Percentiles rank a stretch among this genome's conserved stretches.
phyloP scores from a whole-genome alignment of 2,888 invertebrate species.

The Euproctis similis region DNA sequence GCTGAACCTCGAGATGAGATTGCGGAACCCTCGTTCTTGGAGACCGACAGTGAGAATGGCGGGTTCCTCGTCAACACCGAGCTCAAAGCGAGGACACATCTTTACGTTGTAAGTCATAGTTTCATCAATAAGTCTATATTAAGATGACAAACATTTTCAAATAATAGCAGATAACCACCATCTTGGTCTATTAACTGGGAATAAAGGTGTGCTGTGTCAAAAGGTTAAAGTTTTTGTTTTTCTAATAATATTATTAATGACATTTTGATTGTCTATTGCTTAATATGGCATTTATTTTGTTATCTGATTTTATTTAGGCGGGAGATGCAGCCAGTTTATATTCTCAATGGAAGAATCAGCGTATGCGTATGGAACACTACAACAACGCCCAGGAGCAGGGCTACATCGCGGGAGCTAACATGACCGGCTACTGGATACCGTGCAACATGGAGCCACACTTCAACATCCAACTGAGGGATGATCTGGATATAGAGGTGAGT shows the following conservation, averaged over 20 bases:
- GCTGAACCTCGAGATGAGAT: slow-evolving; percentile 42
- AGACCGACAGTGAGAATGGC: slow-evolving; percentile 45
- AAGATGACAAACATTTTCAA: no score
- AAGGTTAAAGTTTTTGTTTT: no score
- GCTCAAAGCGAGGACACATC: slow-evolving; percentile 52
- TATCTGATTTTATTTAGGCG: slow-evolving; percentile 43
- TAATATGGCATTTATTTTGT: no score
- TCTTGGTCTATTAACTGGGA: no score
- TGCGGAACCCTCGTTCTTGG: slow-evolving; percentile 47
- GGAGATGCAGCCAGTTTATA: slow-evolving; percentile 62
- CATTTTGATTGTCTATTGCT: no score
- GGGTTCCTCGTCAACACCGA: slow-evolving; percentile 60
- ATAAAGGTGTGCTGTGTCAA: no score
- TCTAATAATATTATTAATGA: no score
- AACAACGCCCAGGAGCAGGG: slow-evolving; percentile 50
- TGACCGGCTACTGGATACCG: slow-evolving; percentile 59
- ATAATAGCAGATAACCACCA: no score
- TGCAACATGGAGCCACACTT: slow-evolving; percentile 56
- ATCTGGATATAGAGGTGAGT: slow-evolving; percentile 17
- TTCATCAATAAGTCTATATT: no score
- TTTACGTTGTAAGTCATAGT: slow-evolving; percentile 58
- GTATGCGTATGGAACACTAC: slow-evolving; percentile 46
- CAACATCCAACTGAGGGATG: slow-evolving; percentile 33
- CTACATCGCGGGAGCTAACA: slow-evolving; percentile 56
- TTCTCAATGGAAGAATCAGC: slow-evolving; percentile 52